Evolutionary conservation across 2,113 vertebrate genomes (phyloP).

Genomic region (Neogale vison): DNA sequence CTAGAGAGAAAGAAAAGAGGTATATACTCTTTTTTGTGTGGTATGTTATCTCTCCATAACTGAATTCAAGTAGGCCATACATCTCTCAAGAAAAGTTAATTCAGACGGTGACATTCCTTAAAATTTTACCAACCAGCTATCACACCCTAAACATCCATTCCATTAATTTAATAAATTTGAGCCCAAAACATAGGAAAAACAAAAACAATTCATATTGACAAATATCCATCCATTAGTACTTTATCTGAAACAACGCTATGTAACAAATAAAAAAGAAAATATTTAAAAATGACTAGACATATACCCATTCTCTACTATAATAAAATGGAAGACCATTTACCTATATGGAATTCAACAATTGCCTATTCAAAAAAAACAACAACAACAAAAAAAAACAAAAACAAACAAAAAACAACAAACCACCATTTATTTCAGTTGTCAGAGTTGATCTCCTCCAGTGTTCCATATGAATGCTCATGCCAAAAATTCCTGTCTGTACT

Average conservation of each 20-base stretch:
- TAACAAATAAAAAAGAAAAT: neutral
- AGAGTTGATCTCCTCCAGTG: neutral
- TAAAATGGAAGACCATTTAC: neutral
- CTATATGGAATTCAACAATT: neutral
- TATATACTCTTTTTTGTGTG: neutral
- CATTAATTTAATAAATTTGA: neutral
- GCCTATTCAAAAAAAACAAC: neutral
- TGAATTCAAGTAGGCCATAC: neutral
- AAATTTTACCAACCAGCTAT: neutral
- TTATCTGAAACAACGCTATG: neutral
- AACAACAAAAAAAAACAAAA: neutral
- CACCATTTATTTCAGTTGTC: neutral
- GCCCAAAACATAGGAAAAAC: neutral
- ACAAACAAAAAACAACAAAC: too few relatives aligned
- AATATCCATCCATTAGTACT: neutral
- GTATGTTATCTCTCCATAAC: neutral
- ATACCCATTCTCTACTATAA: neutral
- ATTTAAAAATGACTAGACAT: neutral
- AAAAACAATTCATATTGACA: neutral
- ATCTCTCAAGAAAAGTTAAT: neutral
- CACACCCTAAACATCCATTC: neutral
- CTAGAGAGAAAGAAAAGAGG: neutral
- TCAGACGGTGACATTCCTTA: neutral
- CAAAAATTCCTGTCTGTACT: neutral
- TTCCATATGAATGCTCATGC: neutral